Evolutionary conservation across 1,140 invertebrate genomes (phyloP).

Genomic region (Dreissena polymorpha): DNA sequence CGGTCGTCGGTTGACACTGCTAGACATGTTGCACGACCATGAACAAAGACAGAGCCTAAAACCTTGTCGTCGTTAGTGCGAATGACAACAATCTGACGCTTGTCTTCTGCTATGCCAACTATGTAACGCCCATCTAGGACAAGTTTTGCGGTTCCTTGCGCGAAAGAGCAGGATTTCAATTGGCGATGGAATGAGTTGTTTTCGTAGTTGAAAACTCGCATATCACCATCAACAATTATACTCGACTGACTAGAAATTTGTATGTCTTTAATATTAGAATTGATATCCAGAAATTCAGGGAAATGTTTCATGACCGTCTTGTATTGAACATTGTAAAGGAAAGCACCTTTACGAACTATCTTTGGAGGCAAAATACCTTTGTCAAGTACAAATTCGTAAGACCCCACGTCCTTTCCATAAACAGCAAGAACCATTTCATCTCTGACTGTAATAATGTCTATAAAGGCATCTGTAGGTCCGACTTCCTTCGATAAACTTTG

Average conservation of each 20-base stretch:
- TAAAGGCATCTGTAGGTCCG: constrained; percentile 60
- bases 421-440: constrained; percentile 63
- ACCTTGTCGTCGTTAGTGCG: constrained; percentile 63
- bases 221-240: constrained; percentile 61
- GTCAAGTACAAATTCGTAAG: constrained; percentile 60
- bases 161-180: constrained; percentile 56
- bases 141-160: constrained; percentile 36
- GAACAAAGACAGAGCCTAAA: constrained; percentile 66
- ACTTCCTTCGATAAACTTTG: constrained; percentile 59
- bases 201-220: constrained; percentile 58
- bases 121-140: constrained; percentile 69
- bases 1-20: constrained; percentile 73
- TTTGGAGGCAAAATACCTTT: constrained; percentile 59
- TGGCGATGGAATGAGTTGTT: constrained; percentile 32
- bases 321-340: constrained; percentile 67
- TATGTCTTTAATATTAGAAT: constrained; percentile 50
- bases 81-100: constrained; percentile 60
- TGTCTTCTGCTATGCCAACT: constrained; percentile 60
- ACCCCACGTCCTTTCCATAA: constrained; percentile 63
- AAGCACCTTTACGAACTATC: constrained; percentile 62
- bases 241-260: constrained; percentile 57
- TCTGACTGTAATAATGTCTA: constrained; percentile 55
- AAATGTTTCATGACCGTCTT: constrained; percentile 63
- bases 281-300: constrained; percentile 54
- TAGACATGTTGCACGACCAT: constrained; percentile 69